Evolutionary conservation across 1,140 invertebrate species (phyloP), one percentile per base, ranked within the genome.

Genomic region (Macrocentrus cingulum): DNA sequence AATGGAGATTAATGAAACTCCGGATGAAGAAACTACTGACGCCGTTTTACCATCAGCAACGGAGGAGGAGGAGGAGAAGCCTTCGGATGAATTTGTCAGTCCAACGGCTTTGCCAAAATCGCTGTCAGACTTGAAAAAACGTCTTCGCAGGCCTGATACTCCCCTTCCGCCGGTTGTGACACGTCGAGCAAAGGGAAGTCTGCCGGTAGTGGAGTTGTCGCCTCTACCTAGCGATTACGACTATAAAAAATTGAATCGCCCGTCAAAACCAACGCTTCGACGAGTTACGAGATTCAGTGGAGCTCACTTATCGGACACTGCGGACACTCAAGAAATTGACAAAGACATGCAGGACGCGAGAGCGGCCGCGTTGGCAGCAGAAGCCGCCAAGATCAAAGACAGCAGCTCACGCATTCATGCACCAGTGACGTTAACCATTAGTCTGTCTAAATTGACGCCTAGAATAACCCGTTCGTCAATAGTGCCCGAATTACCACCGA

Each of bases 151-250:
- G 8, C 58, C 58, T 1, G 61, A 60, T 34, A 63, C 61, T 7
- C 58, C 62, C 2, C 37, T 49, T 9, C 62, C 62, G 7, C 23
- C 50, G 25, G 48, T 58, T n/a, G 9, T 52, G 13, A 62, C 55
- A 1, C 55, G 60, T 9, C 11, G 49, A 25, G 20, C 50, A 18
- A 62, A 58, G 34, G 23, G 51, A 11, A 55, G 25, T 59, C 48
- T 18, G 9, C 25, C 45, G 0, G 5, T 34, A 7, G 23, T 22
- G n/a, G 52, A 45, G 9, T 42, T 36, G 16, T 25, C 49, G 3
- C 42, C 59, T 4, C 9, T 36, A 1, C 19, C 29, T 13, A 53
- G 23, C 42, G 53, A 51, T 4, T 3, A n/a, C 8, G 49, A 53
- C 16, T 25, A 19, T 8, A 57, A 45, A 32, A 50, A 42, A 25